phyloP scores from a whole-genome alignment of 2,888 invertebrate species.

The Lepidocyrtinus sp. region DNA sequence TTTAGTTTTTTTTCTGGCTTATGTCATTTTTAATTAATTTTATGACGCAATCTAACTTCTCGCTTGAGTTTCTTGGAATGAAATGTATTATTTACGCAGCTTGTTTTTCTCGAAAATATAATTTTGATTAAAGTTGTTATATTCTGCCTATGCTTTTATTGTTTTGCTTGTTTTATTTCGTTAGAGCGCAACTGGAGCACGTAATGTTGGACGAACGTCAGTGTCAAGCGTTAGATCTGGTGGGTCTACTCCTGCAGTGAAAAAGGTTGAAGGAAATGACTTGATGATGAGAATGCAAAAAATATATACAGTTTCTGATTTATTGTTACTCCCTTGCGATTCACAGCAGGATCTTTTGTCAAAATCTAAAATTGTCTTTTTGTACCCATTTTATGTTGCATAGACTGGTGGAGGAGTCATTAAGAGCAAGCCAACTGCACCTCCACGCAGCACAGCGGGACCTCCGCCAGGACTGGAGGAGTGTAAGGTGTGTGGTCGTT shows the following conservation, averaged over 20 bases:
- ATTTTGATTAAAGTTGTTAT: background rate
- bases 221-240: background rate
- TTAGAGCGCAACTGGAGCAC: slow-evolving; percentile 45
- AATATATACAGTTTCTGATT: background rate
- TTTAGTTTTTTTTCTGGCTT: no score
- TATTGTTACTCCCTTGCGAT: background rate
- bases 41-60: no score
- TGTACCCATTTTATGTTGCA: no score
- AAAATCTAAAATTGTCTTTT: no score
- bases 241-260: slow-evolving; percentile 15
- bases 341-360: slow-evolving; percentile 6
- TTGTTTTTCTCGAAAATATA: no score
- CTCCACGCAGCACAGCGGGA: slow-evolving; percentile 69
- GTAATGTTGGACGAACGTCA: slow-evolving; percentile 11
- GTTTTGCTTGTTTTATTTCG: slow-evolving; percentile 15
- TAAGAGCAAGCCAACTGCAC: slow-evolving; percentile 46
- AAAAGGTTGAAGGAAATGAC: slow-evolving; percentile 28
- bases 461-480: slow-evolving; percentile 74
- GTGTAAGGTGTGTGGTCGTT: slow-evolving; percentile 85
- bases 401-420: slow-evolving; percentile 25
- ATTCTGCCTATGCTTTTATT: slow-evolving; percentile 7
- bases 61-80: no score
- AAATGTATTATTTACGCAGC: no score
- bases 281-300: background rate
- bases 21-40: no score